phyloP scores from a whole-genome alignment of 1,140 invertebrate species.

The Scylla paramamosain region DNA sequence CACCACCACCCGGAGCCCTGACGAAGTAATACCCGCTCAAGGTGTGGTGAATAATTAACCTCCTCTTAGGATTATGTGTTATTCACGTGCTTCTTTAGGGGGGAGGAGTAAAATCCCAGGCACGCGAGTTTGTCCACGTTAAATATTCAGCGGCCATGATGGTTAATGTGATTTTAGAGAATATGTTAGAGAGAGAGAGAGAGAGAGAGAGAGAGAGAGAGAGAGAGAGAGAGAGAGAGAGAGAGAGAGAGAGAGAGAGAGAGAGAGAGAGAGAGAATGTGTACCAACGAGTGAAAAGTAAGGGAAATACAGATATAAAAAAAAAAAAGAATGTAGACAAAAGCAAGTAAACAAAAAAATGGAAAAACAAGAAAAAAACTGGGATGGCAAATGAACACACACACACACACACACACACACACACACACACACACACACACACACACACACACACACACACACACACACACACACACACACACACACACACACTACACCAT shows the following conservation, averaged over 20 bases:
- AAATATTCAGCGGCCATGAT: not conserved
- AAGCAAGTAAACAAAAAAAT: too few species aligned
- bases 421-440: slow-evolving; percentile 38
- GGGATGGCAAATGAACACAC: not conserved
- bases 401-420: slow-evolving; percentile 42
- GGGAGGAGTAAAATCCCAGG: slow-evolving; percentile 1
- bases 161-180: not conserved
- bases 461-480: slow-evolving; percentile 38
- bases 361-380: too few species aligned
- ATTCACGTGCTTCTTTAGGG: not conserved
- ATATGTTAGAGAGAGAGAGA: not conserved
- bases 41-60: not conserved
- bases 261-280: not conserved
- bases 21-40: not conserved
- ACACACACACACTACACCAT: not conserved
- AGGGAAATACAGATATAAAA: too few species aligned
- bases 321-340: too few species aligned
- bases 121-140: not conserved
- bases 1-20: not conserved
- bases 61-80: not conserved
- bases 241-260: not conserved
- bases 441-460: slow-evolving; percentile 35
- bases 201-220: slow-evolving; percentile 33
- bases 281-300: not conserved
- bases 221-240: not conserved